Evolutionary conservation across 2,797 vertebrate genomes (phyloP).

Genomic region (Dendrocincla fuliginosa): DNA sequence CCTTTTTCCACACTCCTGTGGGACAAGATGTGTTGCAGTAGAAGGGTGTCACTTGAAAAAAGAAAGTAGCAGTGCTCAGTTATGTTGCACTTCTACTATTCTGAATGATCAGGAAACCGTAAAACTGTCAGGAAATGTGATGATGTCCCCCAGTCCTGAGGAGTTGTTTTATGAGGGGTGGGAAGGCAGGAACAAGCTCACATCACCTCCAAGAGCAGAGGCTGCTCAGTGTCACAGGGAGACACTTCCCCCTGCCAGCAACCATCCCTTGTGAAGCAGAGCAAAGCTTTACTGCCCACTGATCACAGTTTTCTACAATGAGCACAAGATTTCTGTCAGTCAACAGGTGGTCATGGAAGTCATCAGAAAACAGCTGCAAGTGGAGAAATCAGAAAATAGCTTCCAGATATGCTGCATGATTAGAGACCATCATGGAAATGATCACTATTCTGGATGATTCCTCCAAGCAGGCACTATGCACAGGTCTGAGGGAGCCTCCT

Average conservation of each 20-base stretch:
- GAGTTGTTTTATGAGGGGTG: fast-evolving
- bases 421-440: fast-evolving
- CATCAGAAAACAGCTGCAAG: not conserved
- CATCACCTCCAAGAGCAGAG: fast-evolving
- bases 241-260: not conserved
- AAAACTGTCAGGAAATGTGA: not conserved
- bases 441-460: not conserved
- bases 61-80: not conserved
- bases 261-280: fast-evolving
- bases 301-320: not conserved
- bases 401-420: not conserved
- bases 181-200: not conserved
- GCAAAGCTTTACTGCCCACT: not conserved
- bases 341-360: not conserved
- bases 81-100: not conserved
- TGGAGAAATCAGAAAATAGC: not conserved
- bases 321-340: not conserved
- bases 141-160: not conserved
- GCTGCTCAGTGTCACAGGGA: not conserved
- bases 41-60: not conserved
- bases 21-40: not conserved
- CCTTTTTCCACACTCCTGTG: not conserved
- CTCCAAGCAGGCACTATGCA: fast-evolving
- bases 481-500: not conserved
- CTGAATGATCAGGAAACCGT: not conserved